Evolutionary conservation across 2,113 vertebrate genomes (phyloP), one percentile per base, ranked within the genome.

Genomic region (Meriones unguiculatus): DNA sequence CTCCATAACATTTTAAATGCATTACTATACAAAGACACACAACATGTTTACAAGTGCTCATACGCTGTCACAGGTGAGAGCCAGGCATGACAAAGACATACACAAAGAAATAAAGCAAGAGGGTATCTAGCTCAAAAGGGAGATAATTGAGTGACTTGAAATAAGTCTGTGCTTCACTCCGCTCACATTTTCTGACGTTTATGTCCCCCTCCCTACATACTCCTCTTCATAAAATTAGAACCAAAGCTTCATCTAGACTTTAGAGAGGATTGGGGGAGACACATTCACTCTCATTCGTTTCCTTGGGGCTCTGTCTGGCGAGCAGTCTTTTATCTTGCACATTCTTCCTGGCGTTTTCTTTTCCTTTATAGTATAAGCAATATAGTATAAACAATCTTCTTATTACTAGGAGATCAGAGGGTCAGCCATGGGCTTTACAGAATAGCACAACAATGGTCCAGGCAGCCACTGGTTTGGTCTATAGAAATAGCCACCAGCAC

Each of bases 401-500:
- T 32, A 65, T 76, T 90, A 86, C 50, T 91, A 76, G 41, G 4
- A 15, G 67, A 95, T 92, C 59, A 54, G 50, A 80, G 38, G 4
- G 69, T 87, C 25, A 82, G 65, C 20, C 10, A 15, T 88, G 88
- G 95, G 89, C 81, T 91, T 90, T 54, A 32, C 5, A 67, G 20
- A 12, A 46, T 6, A 35, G 11, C 13, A 2, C 35, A 11, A 20
- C 2, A 32, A 41, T 62, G 52, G 30, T 41, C 18, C 89, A 85
- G 57, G 35, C 22, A 85, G 38, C 62, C 52, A 65, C 54, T 65
- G 32, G 50, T 89, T 93, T 95, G 65, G 52, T 85, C 70, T 94
- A 57, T 75, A 80, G 70, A 95, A 96, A 77, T 32, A 97, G 69
- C 38, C n/a, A 50, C 69, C 46, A 77, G 25, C n/a, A n/a, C n/a